Percentiles rank a stretch among this genome's conserved stretches.
These are phyloP conservation scores for Morone chrysops DNA, from an alignment of 2,113 vertebrate species.

Conservation along the genomic window DNA sequence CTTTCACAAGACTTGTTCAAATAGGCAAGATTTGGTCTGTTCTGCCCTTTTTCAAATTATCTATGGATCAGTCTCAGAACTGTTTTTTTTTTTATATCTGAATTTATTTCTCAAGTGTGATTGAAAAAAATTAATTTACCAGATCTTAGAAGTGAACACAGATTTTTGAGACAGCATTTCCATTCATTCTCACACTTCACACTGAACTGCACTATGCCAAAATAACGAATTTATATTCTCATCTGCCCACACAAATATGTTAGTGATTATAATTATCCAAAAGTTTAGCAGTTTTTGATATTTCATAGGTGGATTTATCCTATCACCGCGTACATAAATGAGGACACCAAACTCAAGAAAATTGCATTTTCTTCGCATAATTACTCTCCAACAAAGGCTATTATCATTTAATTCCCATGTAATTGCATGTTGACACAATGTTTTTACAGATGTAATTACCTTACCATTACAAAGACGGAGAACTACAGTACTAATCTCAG, in stretches of 20 bases:
- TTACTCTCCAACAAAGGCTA: constrained; percentile 66
- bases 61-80: constrained; percentile 26
- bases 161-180: constrained; percentile 55
- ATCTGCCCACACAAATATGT: constrained; percentile 78
- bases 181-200: constrained; percentile 67
- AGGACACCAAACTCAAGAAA: constrained; percentile 40
- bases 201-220: constrained; percentile 66
- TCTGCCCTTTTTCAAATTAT: constrained; percentile 30
- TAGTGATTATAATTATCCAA: constrained; percentile 71
- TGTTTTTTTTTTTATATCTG: constrained; percentile 9
- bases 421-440: constrained; percentile 73
- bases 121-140: constrained; percentile 35
- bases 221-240: constrained; percentile 73
- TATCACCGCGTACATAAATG: constrained; percentile 55
- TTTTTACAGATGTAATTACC: constrained; percentile 74
- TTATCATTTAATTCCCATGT: constrained; percentile 74
- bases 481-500: constrained; percentile 54
- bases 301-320: constrained; percentile 68
- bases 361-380: constrained; percentile 65
- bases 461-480: constrained; percentile 48
- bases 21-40: constrained; percentile 11
- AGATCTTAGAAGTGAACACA: constrained; percentile 53
- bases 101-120: constrained; percentile 46
- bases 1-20: constrained; percentile 23
- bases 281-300: constrained; percentile 72